Conservation (phyloP, 2,113 vertebrate genomes). For the Thalassoma bifasciatum region DNA sequence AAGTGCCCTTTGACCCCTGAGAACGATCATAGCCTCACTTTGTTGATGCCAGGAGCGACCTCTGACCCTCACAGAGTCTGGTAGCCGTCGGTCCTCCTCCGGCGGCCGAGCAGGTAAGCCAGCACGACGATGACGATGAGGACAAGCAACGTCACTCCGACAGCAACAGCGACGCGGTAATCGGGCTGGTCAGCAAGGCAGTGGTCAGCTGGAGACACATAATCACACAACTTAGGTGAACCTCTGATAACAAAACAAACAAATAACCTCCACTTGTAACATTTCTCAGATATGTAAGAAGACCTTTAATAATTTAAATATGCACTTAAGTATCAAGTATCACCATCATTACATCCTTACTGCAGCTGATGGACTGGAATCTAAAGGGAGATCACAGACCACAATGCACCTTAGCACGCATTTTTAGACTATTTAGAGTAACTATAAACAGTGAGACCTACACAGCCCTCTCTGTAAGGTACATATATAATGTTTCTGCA, state of each 20-base stretch:
- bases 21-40: constrained; percentile 16
- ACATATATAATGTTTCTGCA: too few relatives aligned
- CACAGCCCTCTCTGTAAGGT: too few relatives aligned
- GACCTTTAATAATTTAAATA: too few relatives aligned
- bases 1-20: constrained; percentile 20
- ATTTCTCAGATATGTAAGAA: too few relatives aligned
- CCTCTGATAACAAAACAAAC: background rate
- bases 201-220: constrained; percentile 70
- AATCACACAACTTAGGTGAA: background rate
- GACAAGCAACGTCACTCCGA: constrained; percentile 83
- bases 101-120: constrained; percentile 81
- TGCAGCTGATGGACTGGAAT: too few relatives aligned
- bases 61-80: constrained; percentile 83
- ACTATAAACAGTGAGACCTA: too few relatives aligned
- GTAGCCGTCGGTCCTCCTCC: constrained; percentile 77
- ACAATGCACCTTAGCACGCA: too few relatives aligned
- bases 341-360: too few relatives aligned
- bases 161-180: constrained; percentile 82
- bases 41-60: background rate
- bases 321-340: too few relatives aligned
- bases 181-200: constrained; percentile 69
- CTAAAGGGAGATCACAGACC: too few relatives aligned
- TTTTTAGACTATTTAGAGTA: too few relatives aligned
- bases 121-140: constrained; percentile 85
- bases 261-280: too few relatives aligned